These are phyloP conservation scores for Chiloscyllium punctatum DNA, from an alignment of 2,797 vertebrate species.

Conservation along the genomic window DNA sequence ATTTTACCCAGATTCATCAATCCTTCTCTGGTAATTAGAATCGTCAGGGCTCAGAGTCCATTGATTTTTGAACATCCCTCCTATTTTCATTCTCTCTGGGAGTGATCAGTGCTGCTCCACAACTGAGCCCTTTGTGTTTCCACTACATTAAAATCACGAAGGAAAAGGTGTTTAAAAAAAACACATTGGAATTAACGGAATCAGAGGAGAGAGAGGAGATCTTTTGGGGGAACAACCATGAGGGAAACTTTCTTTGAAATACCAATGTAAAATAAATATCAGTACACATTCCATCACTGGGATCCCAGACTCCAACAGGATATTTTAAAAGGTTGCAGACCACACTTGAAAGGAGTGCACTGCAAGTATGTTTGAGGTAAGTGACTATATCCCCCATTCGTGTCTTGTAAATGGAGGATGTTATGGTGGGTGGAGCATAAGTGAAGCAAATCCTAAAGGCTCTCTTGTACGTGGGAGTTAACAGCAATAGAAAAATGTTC, in stretches of 20 bases:
- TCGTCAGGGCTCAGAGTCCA: not conserved
- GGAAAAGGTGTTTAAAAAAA: not conserved
- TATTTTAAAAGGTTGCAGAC: not conserved
- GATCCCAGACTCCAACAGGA: not conserved
- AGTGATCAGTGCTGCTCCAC: not conserved
- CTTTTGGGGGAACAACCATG: too few relatives aligned
- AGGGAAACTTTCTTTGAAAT: not conserved
- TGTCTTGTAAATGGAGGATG: constrained; percentile 6
- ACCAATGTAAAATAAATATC: not conserved
- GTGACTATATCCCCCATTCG: not conserved
- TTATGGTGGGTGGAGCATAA: not conserved
- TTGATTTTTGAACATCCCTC: not conserved
- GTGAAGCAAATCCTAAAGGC: not conserved
- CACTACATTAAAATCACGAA: too few relatives aligned
- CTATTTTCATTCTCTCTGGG: not conserved
- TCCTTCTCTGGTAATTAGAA: not conserved
- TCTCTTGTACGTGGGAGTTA: not conserved
- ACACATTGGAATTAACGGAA: not conserved
- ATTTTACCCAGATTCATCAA: not conserved
- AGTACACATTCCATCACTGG: not conserved
- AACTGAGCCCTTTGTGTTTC: not conserved
- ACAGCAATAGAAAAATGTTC: not conserved
- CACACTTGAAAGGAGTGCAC: not conserved
- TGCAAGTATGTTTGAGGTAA: not conserved
- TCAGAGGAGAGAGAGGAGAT: not conserved